Evolutionary conservation across 2,888 invertebrate species (phyloP).

Genomic region (Cosmia trapezina): DNA sequence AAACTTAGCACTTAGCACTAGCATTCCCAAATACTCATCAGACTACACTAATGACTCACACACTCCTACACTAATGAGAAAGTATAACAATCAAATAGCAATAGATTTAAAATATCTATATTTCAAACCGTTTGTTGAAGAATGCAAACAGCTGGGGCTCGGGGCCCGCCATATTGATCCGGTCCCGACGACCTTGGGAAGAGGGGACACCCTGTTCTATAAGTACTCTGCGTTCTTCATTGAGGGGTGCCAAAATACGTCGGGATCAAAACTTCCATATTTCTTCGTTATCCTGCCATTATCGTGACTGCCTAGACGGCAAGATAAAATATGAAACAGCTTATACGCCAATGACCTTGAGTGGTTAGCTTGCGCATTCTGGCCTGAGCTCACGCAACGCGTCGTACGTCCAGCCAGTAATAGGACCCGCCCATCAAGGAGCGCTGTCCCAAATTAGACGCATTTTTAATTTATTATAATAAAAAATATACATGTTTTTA

Average conservation of each 20-base stretch:
- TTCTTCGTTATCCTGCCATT: not conserved
- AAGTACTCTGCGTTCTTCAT: slow-evolving; percentile 13
- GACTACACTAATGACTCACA: no score
- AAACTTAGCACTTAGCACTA: slow-evolving; percentile 5
- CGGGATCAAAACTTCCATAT: slow-evolving; percentile 39
- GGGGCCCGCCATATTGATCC: slow-evolving; percentile 59
- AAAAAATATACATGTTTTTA: no score
- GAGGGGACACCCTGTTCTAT: slow-evolving; percentile 33
- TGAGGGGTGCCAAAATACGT: slow-evolving; percentile 1
- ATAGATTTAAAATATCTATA: slow-evolving; percentile 26
- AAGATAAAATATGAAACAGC: slow-evolving; percentile 12
- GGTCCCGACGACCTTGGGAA: slow-evolving; percentile 57
- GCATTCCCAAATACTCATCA: not conserved
- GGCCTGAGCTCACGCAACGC: no score
- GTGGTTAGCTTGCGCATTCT: no score
- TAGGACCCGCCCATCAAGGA: no score
- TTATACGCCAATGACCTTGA: no score
- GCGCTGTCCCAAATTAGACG: no score
- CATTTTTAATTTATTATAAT: no score
- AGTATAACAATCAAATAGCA: slow-evolving; percentile 28
- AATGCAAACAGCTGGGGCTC: slow-evolving; percentile 47
- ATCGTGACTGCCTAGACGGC: not conserved
- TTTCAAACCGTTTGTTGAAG: slow-evolving; percentile 19
- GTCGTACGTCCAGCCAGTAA: no score
- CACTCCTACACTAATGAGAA: not conserved